Percentiles rank a stretch among this genome's conserved stretches.
phyloP scores from a whole-genome alignment of 2,888 invertebrate species.

The Himalopsyche japonica region DNA sequence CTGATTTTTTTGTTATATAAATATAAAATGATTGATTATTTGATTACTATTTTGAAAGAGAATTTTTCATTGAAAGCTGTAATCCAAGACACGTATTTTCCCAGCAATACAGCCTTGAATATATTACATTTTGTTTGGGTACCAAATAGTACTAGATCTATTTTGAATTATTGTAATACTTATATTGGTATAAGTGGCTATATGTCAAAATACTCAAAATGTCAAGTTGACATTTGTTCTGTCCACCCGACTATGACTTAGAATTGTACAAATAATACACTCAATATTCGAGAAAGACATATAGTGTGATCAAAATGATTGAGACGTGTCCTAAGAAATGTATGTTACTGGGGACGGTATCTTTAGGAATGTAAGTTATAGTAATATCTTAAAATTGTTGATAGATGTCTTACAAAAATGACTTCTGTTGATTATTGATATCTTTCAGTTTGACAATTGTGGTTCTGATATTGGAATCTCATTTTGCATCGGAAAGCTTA shows the following conservation, averaged over 20 bases:
- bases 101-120: no score
- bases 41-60: no score
- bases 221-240: not conserved
- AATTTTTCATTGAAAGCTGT: no score
- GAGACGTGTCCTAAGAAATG: slow-evolving; percentile 83
- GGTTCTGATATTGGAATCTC: slow-evolving; percentile 80
- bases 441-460: slow-evolving; percentile 75
- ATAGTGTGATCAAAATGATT: slow-evolving; percentile 61
- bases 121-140: no score
- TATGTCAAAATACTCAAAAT: not conserved
- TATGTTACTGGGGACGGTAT: slow-evolving; percentile 77
- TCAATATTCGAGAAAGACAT: slow-evolving; percentile 29
- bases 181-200: no score
- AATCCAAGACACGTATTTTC: no score
- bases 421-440: not conserved
- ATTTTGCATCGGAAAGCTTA: slow-evolving; percentile 54
- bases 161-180: no score
- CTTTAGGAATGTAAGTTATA: slow-evolving; percentile 71
- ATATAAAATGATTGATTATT: no score
- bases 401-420: not conserved
- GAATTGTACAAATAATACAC: slow-evolving; percentile 7
- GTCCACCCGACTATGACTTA: not conserved
- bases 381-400: not conserved
- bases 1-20: no score
- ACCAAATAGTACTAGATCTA: no score